phyloP scores from a whole-genome alignment of 2,797 vertebrate genomes.

The Rhinoraja longicauda region DNA sequence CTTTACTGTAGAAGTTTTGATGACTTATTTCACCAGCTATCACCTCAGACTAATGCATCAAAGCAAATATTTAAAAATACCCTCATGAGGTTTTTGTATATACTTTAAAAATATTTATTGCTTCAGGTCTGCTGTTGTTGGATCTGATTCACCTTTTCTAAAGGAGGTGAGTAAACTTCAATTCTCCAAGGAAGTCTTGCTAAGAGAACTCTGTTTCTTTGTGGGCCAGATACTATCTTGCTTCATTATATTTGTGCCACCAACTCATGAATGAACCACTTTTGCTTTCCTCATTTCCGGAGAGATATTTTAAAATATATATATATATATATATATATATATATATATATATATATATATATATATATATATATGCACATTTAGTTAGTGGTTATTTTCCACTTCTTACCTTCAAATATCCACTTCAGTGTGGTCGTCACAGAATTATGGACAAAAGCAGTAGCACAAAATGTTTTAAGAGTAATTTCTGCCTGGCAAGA shows the following conservation, averaged over 20 bases:
- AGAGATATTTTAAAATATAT: conserved; percentile 48
- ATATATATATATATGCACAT: conserved; percentile 54
- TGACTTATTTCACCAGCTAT: conserved; percentile 3
- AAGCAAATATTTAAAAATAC: conserved; percentile 30
- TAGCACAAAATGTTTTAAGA: neutral
- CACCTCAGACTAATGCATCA: neutral
- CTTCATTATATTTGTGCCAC: conserved; percentile 44
- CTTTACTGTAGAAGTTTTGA: conserved; percentile 67
- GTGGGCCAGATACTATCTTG: conserved; percentile 62
- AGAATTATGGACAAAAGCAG: conserved; percentile 18
- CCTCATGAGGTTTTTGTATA: neutral
- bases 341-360: conserved; percentile 55
- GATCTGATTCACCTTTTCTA: neutral
- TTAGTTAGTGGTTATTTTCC: conserved; percentile 39
- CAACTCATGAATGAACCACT: conserved; percentile 44
- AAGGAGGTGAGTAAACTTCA: neutral
- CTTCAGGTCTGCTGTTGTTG: neutral
- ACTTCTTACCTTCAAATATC: conserved; percentile 42
- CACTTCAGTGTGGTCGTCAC: neutral
- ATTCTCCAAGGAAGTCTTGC: neutral
- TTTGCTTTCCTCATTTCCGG: conserved; percentile 57
- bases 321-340: conserved; percentile 55
- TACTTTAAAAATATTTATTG: neutral
- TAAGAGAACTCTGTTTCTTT: conserved; percentile 44
- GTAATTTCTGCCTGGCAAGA: conserved; percentile 11